Evolutionary conservation across 2,797 vertebrate species (phyloP).

Genomic region (Sarcophilus harrisii): DNA sequence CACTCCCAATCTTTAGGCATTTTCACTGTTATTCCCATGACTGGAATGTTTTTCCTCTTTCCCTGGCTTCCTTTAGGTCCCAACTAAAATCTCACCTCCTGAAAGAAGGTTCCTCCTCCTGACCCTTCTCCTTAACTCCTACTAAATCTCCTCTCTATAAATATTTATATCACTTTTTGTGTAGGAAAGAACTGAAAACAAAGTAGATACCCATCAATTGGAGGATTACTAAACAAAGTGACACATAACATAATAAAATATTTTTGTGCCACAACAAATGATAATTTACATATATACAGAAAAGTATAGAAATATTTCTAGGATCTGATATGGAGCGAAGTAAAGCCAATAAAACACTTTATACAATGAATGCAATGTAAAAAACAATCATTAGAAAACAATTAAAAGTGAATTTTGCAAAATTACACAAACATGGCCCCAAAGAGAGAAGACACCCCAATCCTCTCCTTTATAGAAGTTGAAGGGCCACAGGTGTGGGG

Average conservation of each 20-base stretch:
- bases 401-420: neutral
- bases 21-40: neutral
- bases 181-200: neutral
- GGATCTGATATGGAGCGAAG: neutral
- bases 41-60: neutral
- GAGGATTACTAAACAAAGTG: neutral
- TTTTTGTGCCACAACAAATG: neutral
- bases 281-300: neutral
- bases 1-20: neutral
- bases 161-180: neutral
- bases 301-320: neutral
- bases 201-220: neutral
- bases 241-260: neutral
- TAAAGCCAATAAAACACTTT: neutral
- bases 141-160: neutral
- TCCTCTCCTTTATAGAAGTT: neutral
- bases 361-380: neutral
- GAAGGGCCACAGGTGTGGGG: neutral
- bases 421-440: neutral
- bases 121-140: neutral
- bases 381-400: neutral
- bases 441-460: neutral
- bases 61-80: neutral
- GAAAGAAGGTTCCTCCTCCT: accelerated
- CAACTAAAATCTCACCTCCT: neutral